A percentile compares a stretch with the other conserved stretches of the same genome.
Conservation (phyloP, 2,113 vertebrate genomes). For the Notiomystis cincta region DNA sequence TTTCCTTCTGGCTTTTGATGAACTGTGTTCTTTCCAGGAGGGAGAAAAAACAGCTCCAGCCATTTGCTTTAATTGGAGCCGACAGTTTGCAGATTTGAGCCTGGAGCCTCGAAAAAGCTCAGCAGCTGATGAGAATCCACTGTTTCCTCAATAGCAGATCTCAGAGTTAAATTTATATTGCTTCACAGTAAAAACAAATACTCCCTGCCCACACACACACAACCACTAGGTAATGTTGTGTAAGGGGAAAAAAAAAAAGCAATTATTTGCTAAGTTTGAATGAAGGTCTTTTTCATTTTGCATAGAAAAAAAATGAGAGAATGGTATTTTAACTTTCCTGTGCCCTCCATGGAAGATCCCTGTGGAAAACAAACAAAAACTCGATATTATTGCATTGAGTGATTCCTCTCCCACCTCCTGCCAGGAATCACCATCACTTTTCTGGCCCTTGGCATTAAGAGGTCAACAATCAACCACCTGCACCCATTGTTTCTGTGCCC, state of each 20-base stretch:
- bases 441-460: neutral
- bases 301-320: neutral
- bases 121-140: neutral
- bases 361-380: neutral
- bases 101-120: constrained; percentile 36
- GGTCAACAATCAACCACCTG: neutral
- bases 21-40: constrained; percentile 38
- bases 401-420: neutral
- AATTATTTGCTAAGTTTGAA: neutral
- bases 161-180: neutral
- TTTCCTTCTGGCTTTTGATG: constrained; percentile 48
- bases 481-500: neutral
- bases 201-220: neutral
- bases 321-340: neutral
- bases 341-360: neutral
- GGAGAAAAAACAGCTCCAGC: constrained; percentile 52
- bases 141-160: constrained; percentile 11
- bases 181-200: neutral
- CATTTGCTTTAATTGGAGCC: constrained; percentile 52
- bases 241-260: neutral
- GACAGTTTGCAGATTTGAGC: constrained; percentile 59
- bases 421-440: neutral
- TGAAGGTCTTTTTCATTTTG: neutral
- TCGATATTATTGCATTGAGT: neutral
- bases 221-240: neutral